Base-by-base conservation (phyloP, 2,888 invertebrate species). In the Drosophila ezoana region DNA sequence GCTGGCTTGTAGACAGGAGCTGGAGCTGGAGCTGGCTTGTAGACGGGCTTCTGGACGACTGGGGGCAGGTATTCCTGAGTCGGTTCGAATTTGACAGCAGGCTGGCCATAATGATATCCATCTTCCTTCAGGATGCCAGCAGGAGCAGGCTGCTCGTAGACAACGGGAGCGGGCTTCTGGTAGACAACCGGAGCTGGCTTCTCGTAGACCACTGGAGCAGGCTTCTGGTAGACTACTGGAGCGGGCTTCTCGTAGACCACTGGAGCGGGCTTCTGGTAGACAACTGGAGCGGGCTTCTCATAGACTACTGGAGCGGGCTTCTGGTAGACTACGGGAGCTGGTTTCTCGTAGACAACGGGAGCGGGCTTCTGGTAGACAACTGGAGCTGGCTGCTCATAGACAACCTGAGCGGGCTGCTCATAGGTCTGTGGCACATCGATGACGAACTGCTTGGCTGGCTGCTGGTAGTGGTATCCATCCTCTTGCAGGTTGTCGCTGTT, bases 401-500 rank as follows among this genome's bases (percentile, higher is more conserved):
- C 70, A 0, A 45, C 68, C 0, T 35, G 56, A 57, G 68, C 51
- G 4, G 89, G 79, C 18, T 52, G 28, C 52, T 72, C 48, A 2
- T 47, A 4, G n/a, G 58, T 38, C 8, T 58, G 62, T 2, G 90
- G 91, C 62, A 91, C 79, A 66, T 89, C 90, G 49, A 87, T 84
- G 32, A 90, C 81, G 47, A 90, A 77, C 20, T 73, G 69, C 23
- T 71, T 44, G 3, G 58, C 38, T 14, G 89, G 86, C 35, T 66
- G 61, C 32, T 78, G 54, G 47, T 90, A 90, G 63, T 90, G 90
- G 51, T 90, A 90, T 41, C 90, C 90, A 81, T 91, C 91, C 3
- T 82, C 88, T 38, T 90, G 87, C 60, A 90, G 79, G 47, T 87
- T 91, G 62, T 90, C 79, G 78, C 90, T 90, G 62, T 73, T 28